Base-by-base conservation (phyloP, 2,888 invertebrate genomes). In the Xanthia togata region DNA sequence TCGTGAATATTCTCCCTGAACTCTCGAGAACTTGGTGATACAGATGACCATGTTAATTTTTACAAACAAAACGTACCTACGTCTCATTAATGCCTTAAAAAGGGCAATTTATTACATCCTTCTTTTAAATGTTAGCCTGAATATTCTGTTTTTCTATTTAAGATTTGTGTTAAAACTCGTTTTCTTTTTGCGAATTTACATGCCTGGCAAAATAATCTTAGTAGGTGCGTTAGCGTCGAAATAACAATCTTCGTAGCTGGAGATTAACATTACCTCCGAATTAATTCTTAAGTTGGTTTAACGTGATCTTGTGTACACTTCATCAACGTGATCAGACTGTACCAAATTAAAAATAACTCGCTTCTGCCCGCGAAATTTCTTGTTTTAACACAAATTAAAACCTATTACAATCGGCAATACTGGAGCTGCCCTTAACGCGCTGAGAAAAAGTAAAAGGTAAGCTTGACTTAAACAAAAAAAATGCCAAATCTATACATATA, bases 21-120 rank as follows among this genome's bases (percentile, higher is more conserved):
- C 41, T 69, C 47, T 71, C 38, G 47, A 59, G 47, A 6, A 78
- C 55, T 44, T 64, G 17, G 53, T 26, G 20, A 68, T 50, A 64
- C 59, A 78, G 63, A 60, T 70, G 57, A 60, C 20, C 60, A 82
- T 69, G 74, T 50, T 74, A 74, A 82, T 82, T 74, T 69, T 53
- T 70, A 65, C n/a, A 81, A 78, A 81, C 68, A 82, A 82, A 50
- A 14, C 68, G 55, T 17, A 50, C 53, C 50, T 53, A 68, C 14
- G 31, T 81, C 63, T 35, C 73, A 78, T 67, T 53, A 57, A 64
- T 82, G 62, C 38, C 38, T 64, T 60, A 55, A 41, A 81, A 62
- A 55, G 12, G 44, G 23, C 11, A 68, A 81, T 70, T 81, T 70
- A 73, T 81, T 70, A 70, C 31, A 31, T 63, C 53, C 62, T 64